Conservation (phyloP, 2,113 vertebrate genomes). For the Gymnarchus niloticus region DNA sequence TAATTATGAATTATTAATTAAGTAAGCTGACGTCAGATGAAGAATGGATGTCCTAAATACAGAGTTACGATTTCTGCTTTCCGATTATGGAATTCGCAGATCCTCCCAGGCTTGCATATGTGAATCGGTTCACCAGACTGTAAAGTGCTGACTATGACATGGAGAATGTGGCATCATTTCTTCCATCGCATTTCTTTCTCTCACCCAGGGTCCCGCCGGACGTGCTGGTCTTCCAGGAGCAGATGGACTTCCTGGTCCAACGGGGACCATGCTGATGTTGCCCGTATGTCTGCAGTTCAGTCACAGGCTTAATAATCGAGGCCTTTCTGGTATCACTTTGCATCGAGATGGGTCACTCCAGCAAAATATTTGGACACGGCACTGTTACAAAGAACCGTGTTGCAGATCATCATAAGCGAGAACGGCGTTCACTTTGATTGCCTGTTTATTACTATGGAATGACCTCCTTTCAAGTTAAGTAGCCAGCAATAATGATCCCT, state of each 20-base stretch:
- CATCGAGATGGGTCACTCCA: too few species aligned
- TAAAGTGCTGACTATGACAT: too few species aligned
- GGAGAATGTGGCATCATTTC: not conserved
- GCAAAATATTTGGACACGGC: not conserved
- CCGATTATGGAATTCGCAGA: not conserved
- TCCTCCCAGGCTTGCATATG: too few species aligned
- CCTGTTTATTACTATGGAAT: not conserved
- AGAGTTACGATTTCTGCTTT: not conserved
- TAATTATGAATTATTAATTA: too few species aligned
- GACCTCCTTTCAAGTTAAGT: not conserved
- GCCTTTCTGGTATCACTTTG: not conserved
- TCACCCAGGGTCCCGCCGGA: slow-evolving; percentile 79
- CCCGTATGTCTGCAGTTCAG: slow-evolving; percentile 70
- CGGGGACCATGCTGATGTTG: slow-evolving; percentile 92
- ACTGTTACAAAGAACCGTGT: not conserved
- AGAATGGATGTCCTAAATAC: not conserved
- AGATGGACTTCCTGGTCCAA: slow-evolving; percentile 87
- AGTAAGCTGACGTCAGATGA: not conserved
- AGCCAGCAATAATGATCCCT: not conserved
- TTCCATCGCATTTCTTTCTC: not conserved
- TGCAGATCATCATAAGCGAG: not conserved
- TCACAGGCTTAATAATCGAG: not conserved
- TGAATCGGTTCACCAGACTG: too few species aligned
- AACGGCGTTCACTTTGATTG: not conserved
- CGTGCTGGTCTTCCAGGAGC: slow-evolving; percentile 89